Base-by-base conservation (phyloP, 2,113 vertebrate genomes). In the Pangasianodon gigas region DNA sequence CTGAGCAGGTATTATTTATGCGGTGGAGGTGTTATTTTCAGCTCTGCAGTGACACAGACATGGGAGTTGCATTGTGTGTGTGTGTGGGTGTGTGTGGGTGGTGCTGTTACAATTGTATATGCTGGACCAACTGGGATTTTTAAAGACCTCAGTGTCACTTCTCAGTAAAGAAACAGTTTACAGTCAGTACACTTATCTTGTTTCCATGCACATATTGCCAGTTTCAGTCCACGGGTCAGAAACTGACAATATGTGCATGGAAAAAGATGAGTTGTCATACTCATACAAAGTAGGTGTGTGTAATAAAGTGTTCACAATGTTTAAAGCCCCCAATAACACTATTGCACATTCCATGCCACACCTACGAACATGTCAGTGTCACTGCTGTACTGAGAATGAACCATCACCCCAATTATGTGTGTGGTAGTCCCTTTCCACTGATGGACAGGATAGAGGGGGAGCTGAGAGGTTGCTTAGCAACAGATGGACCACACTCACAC, bases 391-490 rank as follows among this genome's bases (percentile, higher is more conserved):
- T 51, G 26, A 52, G 13, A 81, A 80, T 51, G 29, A 52, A 26
- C 24, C 74, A 26, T 77, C 41, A 81, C 24, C 77, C 46, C 77
- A 51, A 21, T 80, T n/a, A 79, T n/a, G 7, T 80, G 13, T 46
- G 41, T 48, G 75, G 46, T 80, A 16, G 26, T 18, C 13, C 24
- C 13, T 26, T 80, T 51, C 46, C 48, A 52, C 48, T 81, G 48
- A n/a, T 18, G 14, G 26, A 52, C 79, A 81, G 79, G 48, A 2
- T 52, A 52, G 48, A n/a, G 29, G 79, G 48, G 29, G 29, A n/a
- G 48, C 48, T 16, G 79, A 51, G 48, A 81, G 24, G 26, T 81
- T 81, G 79, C 77, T 80, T 80, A 80, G 77, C 77, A 80, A 80
- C 46, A 52, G 77, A 81, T 81, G 48, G 14, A 18, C 79, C 79